Evolutionary conservation across 2,113 vertebrate species (phyloP).

Genomic region (Microcebus ravelobensis): DNA sequence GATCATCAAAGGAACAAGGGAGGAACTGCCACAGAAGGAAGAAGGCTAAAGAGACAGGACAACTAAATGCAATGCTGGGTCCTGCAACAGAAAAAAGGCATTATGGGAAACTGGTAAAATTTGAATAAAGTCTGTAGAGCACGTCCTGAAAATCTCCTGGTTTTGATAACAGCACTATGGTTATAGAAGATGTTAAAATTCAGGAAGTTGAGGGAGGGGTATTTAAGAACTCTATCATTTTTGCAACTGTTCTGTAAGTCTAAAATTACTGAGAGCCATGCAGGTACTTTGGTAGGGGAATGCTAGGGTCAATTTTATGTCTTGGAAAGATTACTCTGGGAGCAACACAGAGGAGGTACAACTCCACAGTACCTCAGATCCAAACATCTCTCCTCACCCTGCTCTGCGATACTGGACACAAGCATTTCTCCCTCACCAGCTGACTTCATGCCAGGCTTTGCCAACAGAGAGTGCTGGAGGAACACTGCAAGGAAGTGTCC

Average conservation of each 20-base stretch:
- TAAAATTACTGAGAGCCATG: not conserved
- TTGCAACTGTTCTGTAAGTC: not conserved
- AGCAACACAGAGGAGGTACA: not conserved
- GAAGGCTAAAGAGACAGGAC: not conserved
- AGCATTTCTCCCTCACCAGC: not conserved
- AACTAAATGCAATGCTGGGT: not conserved
- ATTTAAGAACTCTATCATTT: not conserved
- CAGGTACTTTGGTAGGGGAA: not conserved
- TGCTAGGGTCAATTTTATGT: not conserved
- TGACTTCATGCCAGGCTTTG: not conserved
- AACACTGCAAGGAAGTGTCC: not conserved
- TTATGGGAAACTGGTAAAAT: not conserved
- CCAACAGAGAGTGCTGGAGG: slow-evolving; percentile 31
- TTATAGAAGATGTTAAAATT: not conserved
- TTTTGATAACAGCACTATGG: not conserved
- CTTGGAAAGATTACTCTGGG: not conserved
- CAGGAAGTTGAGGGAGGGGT: not conserved
- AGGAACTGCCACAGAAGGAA: not conserved
- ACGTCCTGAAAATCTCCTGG: not conserved
- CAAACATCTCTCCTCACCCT: not conserved
- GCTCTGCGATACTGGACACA: not conserved
- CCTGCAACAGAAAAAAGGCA: not conserved
- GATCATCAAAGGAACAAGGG: not conserved
- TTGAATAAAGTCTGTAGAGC: not conserved
- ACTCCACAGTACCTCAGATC: not conserved